phyloP scores from a whole-genome alignment of 1,140 invertebrate genomes.

The Drosophila eugracilis region DNA sequence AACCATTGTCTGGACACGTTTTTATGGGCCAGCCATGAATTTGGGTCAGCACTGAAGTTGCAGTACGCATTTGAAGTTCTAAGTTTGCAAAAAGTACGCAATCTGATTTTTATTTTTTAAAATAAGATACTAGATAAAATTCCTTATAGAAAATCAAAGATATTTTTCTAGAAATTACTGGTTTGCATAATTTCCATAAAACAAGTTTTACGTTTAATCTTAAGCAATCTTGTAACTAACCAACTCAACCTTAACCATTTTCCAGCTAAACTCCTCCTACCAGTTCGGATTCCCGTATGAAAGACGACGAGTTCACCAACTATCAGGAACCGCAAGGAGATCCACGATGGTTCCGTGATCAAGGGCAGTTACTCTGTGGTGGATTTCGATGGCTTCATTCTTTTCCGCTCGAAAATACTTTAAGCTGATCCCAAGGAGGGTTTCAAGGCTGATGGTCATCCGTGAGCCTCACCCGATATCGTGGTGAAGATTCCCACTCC shows the following conservation, averaged over 20 bases:
- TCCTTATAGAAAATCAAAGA: too few relatives aligned
- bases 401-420: constrained; percentile 90
- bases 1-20: constrained; percentile 38
- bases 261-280: constrained; percentile 90
- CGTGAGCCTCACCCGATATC: constrained; percentile 90
- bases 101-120: not conserved
- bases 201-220: too few relatives aligned
- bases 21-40: constrained; percentile 29
- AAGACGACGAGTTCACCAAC: constrained; percentile 92
- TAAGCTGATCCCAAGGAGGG: constrained; percentile 90
- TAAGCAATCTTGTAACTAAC: not conserved
- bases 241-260: not conserved
- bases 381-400: constrained; percentile 91
- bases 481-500: constrained; percentile 89
- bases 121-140: too few relatives aligned
- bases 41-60: constrained; percentile 30
- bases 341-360: constrained; percentile 90
- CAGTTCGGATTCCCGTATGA: constrained; percentile 92
- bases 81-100: not conserved
- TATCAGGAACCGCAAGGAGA: constrained; percentile 92
- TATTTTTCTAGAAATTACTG: too few relatives aligned
- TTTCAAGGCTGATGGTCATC: constrained; percentile 90
- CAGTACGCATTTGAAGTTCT: constrained; percentile 36
- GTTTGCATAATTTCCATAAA: too few relatives aligned
- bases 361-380: constrained; percentile 92